phyloP scores from a whole-genome alignment of 2,797 vertebrate genomes.

The Hoplostethus atlanticus region DNA sequence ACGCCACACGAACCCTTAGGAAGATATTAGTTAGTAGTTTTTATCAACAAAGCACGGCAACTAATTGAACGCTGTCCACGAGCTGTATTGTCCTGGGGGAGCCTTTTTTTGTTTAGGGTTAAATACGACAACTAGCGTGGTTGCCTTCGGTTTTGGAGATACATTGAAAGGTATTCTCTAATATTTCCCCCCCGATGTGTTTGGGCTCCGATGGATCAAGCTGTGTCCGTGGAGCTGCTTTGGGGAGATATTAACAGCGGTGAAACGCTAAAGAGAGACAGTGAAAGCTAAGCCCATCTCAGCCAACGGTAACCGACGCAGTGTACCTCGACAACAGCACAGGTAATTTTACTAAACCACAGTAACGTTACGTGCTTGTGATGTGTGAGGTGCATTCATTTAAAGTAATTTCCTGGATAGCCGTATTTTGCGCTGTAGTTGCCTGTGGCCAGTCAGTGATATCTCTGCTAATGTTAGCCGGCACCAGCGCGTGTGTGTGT shows the following conservation, averaged over 20 bases:
- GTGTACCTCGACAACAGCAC: slow-evolving; percentile 6
- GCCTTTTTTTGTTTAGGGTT: slow-evolving; percentile 57
- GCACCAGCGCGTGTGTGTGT: slow-evolving; percentile 18
- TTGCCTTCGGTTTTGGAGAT: slow-evolving; percentile 7
- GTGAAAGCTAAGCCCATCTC: slow-evolving; percentile 66
- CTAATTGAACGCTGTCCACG: slow-evolving; percentile 34
- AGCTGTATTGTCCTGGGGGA: slow-evolving; percentile 52
- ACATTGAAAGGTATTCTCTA: not conserved
- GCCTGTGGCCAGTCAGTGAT: slow-evolving; percentile 32
- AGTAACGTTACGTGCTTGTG: not conserved
- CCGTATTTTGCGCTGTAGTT: not conserved
- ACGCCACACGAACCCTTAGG: not conserved
- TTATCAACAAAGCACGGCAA: not conserved
- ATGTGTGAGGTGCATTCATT: not conserved
- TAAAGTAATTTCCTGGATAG: not conserved
- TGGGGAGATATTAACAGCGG: slow-evolving; percentile 50
- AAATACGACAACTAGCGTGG: slow-evolving; percentile 24
- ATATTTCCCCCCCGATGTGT: slow-evolving; percentile 31
- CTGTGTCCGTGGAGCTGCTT: slow-evolving; percentile 55
- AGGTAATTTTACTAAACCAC: slow-evolving; percentile 50
- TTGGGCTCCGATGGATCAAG: slow-evolving; percentile 25
- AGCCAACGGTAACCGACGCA: slow-evolving; percentile 32
- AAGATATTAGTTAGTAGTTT: not conserved
- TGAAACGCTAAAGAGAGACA: slow-evolving; percentile 64
- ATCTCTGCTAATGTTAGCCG: slow-evolving; percentile 7